Conservation (phyloP, 1,140 invertebrate genomes). For the Psix sp. region DNA sequence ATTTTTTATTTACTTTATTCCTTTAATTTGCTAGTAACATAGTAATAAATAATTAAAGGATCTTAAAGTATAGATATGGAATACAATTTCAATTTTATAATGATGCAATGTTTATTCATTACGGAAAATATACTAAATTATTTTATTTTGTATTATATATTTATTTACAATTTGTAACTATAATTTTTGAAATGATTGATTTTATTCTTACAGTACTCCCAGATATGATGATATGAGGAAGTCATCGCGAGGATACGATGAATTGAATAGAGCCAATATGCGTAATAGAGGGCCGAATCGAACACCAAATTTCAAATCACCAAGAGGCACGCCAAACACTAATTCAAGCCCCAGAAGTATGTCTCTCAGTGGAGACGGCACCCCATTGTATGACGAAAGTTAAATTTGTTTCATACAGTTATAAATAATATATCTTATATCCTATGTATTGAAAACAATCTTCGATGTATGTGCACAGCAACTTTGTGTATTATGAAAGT, state of each 20-base stretch:
- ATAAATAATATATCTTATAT: no score
- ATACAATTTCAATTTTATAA: no score
- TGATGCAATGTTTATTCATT: no score
- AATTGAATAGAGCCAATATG: constrained; percentile 68
- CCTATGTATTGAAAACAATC: no score
- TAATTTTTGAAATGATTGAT: background rate
- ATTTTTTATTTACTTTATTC: constrained; percentile 12
- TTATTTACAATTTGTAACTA: background rate
- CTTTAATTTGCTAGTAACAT: no score
- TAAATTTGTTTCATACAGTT: no score
- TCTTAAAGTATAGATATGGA: no score
- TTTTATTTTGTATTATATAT: background rate
- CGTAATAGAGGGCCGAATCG: constrained; percentile 63
- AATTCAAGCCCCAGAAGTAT: constrained; percentile 90
- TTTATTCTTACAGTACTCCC: constrained; percentile 70
- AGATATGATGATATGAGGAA: constrained; percentile 73
- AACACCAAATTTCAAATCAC: constrained; percentile 77
- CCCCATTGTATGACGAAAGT: constrained; percentile 93
- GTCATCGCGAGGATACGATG: constrained; percentile 72
- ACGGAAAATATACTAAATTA: no score
- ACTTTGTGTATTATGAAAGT: no score
- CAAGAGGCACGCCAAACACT: constrained; percentile 86
- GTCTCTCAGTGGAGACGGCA: constrained; percentile 90
- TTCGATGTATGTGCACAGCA: no score
- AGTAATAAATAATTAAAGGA: no score